Evolutionary conservation across 2,888 invertebrate species (phyloP).

Genomic region (Phrixothrix hirtus): DNA sequence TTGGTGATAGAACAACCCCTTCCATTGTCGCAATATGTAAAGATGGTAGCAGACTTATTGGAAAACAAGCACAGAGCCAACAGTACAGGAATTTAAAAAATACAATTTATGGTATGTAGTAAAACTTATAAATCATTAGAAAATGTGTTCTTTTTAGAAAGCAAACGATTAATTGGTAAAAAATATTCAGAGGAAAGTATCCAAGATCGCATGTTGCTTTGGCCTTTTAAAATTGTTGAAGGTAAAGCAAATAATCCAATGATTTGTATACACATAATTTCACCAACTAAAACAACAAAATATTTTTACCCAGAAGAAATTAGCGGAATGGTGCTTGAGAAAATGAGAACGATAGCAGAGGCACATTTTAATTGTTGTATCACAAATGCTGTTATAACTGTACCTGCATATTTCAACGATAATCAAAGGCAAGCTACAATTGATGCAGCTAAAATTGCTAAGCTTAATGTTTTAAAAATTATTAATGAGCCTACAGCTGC

Average conservation of each 20-base stretch:
- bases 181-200: slow-evolving; percentile 19
- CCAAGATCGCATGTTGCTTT: slow-evolving; percentile 20
- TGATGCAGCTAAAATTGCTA: slow-evolving; percentile 27
- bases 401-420: slow-evolving; percentile 34
- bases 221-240: slow-evolving; percentile 24
- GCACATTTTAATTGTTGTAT: slow-evolving; percentile 7
- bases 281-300: slow-evolving; percentile 1
- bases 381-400: slow-evolving; percentile 28
- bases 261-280: slow-evolving; percentile 14
- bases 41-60: slow-evolving; percentile 15
- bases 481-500: slow-evolving; percentile 30
- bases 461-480: slow-evolving; percentile 23
- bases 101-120: slow-evolving; percentile 29
- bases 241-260: slow-evolving; percentile 18
- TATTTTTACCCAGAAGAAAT: slow-evolving; percentile 28
- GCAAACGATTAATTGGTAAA: slow-evolving; percentile 30
- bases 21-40: slow-evolving; percentile 24
- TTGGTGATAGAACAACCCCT: slow-evolving; percentile 20
- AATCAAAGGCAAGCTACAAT: slow-evolving; percentile 30
- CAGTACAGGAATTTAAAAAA: slow-evolving; percentile 20
- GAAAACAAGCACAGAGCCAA: slow-evolving; percentile 22
- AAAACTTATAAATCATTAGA: slow-evolving; percentile 1
- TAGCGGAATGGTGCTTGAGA: slow-evolving; percentile 25
- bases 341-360: slow-evolving; percentile 18
- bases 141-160: slow-evolving; percentile 19